Evolutionary conservation across 2,797 vertebrate species (phyloP), one percentile per base, ranked within the genome.

Genomic region (Neomorphus geoffroyi): DNA sequence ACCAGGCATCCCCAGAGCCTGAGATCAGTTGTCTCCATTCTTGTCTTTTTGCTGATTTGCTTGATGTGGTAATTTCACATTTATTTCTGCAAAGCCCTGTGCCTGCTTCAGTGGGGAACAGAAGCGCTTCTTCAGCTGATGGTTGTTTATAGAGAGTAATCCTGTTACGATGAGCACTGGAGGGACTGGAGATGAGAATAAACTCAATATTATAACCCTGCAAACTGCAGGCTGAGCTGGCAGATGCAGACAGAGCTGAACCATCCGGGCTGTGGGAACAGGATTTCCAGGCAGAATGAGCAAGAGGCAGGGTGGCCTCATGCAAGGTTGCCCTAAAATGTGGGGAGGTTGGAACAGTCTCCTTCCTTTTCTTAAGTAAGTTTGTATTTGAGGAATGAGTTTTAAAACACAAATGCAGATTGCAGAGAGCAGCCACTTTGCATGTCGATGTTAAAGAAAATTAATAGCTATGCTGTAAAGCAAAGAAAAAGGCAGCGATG

Each of bases 141-240:
- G 93, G 86, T 93, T 96, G 96, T 97, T 97, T 96, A 94, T 94
- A 90, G 94, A 93, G 93, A 43, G 53, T 93, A 95, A 94, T 96
- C 93, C 96, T 95, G 92, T 95, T 96, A 92, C 61, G 90, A 86
- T 11, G 71, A 95, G 79, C 26, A 74, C 97, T 6, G 1, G 74
- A 69, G 96, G 97, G 92, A 94, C 24, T 16, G 4, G 66, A 67
- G 85, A 69, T 86, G 92, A 88, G 94, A 92, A 88, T 86, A 71
- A 78, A 41, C 51, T 77, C 66, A 80, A 64, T 91, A 48, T 81
- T 92, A 89, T 51, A 96, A 93, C 85, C 77, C 78, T 75, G 84
- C 92, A 77, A 91, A 83, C 80, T 4, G 7, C 75, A 75, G 80
- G 66, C 69, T 88, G 67, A 86, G 80, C 80, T 2, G 28, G 69